Percentiles rank a stretch among this genome's conserved stretches.
phyloP scores from a whole-genome alignment of 2,888 invertebrate genomes.

The Nemotelus nigrinus region DNA sequence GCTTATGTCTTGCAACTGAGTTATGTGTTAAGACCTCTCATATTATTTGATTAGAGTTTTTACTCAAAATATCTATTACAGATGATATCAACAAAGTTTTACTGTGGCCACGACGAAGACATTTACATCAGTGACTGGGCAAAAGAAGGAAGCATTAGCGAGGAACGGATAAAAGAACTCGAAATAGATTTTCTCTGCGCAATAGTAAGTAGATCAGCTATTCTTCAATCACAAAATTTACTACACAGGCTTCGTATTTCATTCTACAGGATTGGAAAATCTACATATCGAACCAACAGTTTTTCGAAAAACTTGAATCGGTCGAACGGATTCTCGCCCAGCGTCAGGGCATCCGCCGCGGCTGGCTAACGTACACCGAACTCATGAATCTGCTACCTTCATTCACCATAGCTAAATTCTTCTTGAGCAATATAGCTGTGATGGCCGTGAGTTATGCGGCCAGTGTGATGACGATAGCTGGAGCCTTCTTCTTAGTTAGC shows the following conservation, averaged over 20 bases:
- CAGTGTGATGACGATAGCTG: constrained; percentile 63
- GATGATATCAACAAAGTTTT: constrained; percentile 97
- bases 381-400: constrained; percentile 67
- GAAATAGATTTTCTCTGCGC: constrained; percentile 90
- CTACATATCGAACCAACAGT: constrained; percentile 79
- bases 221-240: not conserved
- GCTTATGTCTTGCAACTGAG: no score
- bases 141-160: constrained; percentile 78
- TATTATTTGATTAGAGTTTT: no score
- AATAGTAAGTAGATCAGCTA: constrained; percentile 73
- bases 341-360: constrained; percentile 76
- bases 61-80: constrained; percentile 59
- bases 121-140: constrained; percentile 95
- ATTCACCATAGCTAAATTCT: constrained; percentile 60
- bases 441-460: constrained; percentile 63
- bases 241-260: constrained; percentile 17
- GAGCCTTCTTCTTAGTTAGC: constrained; percentile 66
- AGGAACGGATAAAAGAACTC: constrained; percentile 79
- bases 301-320: constrained; percentile 75
- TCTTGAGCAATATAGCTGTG: constrained; percentile 61
- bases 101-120: constrained; percentile 92
- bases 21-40: no score
- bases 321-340: constrained; percentile 79
- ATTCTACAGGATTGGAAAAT: constrained; percentile 80
- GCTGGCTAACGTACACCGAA: constrained; percentile 87